Base-by-base conservation (phyloP, 23 tunicate genomes). In the Styela plicata region DNA sequence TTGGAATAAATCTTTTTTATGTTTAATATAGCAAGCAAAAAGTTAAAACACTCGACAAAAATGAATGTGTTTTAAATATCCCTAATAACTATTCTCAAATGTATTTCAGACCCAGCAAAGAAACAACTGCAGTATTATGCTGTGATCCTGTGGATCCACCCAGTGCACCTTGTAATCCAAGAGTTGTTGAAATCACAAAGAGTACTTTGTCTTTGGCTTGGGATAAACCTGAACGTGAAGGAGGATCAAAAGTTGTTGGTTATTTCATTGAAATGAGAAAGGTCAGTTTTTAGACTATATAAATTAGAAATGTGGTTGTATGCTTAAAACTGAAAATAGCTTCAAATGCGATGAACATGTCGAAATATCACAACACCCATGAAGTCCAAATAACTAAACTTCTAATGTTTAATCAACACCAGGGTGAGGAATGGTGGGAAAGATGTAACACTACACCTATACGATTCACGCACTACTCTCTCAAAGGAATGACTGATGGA, bases 191-290 rank as follows among this genome's bases (percentile, higher is more conserved):
- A 33, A 57, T 95, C 21, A 90, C 92, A 16, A 86, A 83, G 64
- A 83, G 80, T 5, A 83, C 90, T 2, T 19, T 90, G 22, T 79
- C 91, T 3, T 44, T 95, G 25, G 84, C 99, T 16, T 95, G 99
- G 99, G 99, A 89, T 21, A 74, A 82, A 70, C 99, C 99, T 24
- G 89, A 86, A 31, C 84, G 25, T 62, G 90, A 86, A 63, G 99
- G 95, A 16, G 96, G 89, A 33, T 74, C 89, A 19, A 86, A 95
- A 57, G 23, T 95, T 3, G 69, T 79, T 10, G 99, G 99, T 1
- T 95, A 95, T 70, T 84, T 71, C 82, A 79, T 95, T 28, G 99
- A 95, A 76, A 79, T 84, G 82, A 65, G 91, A 34, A 84, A 80
- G 81, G 81, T 53, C 21, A 44, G 77, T 71, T 5, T 44, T 13